These are phyloP conservation scores for Athalia rosae DNA, from an alignment of 2,888 invertebrate genomes.

Conservation along the genomic window DNA sequence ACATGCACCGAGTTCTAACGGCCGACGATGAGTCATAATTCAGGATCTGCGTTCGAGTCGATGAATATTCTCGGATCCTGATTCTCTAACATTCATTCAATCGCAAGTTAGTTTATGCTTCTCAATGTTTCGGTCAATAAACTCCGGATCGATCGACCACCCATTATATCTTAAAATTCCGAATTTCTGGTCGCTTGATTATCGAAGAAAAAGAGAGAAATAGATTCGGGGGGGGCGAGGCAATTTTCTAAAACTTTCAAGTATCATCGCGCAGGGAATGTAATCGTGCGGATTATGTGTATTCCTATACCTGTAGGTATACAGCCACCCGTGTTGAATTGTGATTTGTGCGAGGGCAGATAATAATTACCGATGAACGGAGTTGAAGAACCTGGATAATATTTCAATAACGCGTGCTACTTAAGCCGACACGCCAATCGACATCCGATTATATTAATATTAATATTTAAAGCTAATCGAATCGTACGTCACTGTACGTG, in stretches of 20 bases:
- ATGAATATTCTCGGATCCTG: constrained; percentile 4
- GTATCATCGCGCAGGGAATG: too few species aligned
- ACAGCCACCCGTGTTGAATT: background rate
- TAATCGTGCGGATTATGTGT: too few species aligned
- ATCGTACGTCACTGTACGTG: constrained; percentile 35
- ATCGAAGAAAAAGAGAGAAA: too few species aligned
- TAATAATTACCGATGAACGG: constrained; percentile 3
- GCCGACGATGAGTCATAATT: constrained; percentile 8
- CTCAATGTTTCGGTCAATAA: too few species aligned
- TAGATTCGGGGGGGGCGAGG: too few species aligned
- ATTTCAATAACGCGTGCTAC: constrained; percentile 32
- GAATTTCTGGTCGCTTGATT: too few species aligned
- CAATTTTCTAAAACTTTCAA: too few species aligned
- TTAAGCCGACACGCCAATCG: constrained; percentile 28
- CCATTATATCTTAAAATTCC: too few species aligned
- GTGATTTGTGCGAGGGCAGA: background rate
- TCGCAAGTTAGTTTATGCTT: background rate
- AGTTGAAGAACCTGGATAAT: constrained; percentile 39
- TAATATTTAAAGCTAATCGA: constrained; percentile 39
- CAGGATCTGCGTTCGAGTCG: background rate
- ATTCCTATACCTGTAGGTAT: too few species aligned
- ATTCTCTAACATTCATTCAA: background rate
- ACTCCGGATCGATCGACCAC: too few species aligned
- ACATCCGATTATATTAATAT: constrained; percentile 28
- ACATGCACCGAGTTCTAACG: constrained; percentile 14